A percentile compares a stretch with the other conserved stretches of the same genome.
Evolutionary conservation across 2,888 invertebrate species (phyloP).

Genomic region (Volucella bombylans): DNA sequence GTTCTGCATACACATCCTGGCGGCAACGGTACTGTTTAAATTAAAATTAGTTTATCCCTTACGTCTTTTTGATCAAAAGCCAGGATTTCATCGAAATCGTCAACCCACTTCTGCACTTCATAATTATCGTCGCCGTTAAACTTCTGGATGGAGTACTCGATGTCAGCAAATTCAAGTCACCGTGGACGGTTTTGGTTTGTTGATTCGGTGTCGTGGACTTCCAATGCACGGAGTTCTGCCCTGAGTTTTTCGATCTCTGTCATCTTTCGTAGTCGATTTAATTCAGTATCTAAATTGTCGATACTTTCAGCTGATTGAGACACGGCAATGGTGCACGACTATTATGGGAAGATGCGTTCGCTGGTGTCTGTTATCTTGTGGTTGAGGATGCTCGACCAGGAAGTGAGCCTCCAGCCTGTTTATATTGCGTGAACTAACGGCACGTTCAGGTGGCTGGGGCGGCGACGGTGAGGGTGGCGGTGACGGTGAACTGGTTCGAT

Average conservation of each 20-base stretch:
- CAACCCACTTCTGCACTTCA: constrained; percentile 19
- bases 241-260: background rate
- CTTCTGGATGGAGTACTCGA: no score
- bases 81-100: constrained; percentile 20
- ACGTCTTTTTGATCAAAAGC: constrained; percentile 19
- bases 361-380: no score
- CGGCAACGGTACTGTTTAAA: constrained; percentile 13
- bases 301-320: no score
- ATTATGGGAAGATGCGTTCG: no score
- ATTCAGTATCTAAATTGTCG: constrained; percentile 1
- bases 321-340: no score
- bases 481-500: background rate
- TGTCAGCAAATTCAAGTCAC: background rate
- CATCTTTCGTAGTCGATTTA: background rate
- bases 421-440: no score
- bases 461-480: no score
- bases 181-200: background rate
- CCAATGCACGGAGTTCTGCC: constrained; percentile 7
- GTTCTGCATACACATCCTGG: constrained; percentile 8
- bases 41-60: constrained; percentile 18
- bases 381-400: no score
- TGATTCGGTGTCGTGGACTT: background rate
- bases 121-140: constrained; percentile 25
- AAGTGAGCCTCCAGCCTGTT: no score
- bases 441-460: background rate